These are phyloP conservation scores for Bubo bubo DNA, from an alignment of 2,113 vertebrate species.

Conservation along the genomic window DNA sequence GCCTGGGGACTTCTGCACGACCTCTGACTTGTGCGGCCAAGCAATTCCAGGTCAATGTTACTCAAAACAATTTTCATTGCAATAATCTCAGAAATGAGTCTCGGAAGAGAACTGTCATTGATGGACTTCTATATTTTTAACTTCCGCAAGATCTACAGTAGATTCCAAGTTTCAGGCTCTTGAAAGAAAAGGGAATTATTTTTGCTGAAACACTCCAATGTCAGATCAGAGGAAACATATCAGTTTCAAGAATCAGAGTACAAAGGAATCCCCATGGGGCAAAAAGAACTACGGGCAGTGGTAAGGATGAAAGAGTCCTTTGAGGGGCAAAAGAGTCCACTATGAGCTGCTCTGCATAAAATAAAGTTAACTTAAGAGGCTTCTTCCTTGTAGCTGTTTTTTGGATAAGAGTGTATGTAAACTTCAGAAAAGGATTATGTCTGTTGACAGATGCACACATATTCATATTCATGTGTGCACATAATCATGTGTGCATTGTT, in stretches of 20 bases:
- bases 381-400: conserved; percentile 22
- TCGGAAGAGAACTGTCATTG: background rate
- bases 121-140: background rate
- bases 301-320: conserved; percentile 27
- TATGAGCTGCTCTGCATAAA: background rate
- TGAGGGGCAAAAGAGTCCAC: conserved; percentile 39
- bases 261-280: conserved; percentile 22
- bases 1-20: background rate
- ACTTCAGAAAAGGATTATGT: background rate
- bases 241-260: conserved; percentile 35
- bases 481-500: background rate
- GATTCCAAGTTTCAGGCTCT: conserved; percentile 24
- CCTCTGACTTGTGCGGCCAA: background rate
- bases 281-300: conserved; percentile 9
- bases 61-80: background rate
- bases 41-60: background rate
- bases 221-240: conserved; percentile 34
- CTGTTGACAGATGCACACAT: background rate
- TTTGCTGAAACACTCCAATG: conserved; percentile 40
- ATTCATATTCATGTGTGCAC: background rate
- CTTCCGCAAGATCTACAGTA: background rate
- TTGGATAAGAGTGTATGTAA: background rate
- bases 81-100: background rate
- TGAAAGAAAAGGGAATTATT: conserved; percentile 42
- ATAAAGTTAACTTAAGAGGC: background rate